These are phyloP conservation scores for Phalloptychus januarius DNA, from an alignment of 2,797 vertebrate species.

Conservation along the genomic window DNA sequence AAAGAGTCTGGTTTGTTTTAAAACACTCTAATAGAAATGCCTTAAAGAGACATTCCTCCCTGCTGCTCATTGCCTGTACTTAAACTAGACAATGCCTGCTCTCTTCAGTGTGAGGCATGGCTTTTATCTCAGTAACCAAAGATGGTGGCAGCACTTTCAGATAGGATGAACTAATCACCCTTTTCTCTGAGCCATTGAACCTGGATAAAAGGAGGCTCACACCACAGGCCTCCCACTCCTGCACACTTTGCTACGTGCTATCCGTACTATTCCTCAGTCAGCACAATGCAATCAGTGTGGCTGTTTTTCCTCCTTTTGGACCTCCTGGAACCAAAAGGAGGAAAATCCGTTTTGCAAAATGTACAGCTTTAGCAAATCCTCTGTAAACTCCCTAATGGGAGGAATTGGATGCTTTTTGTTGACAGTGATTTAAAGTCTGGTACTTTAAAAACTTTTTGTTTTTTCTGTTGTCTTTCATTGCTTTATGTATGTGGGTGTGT, in stretches of 20 bases:
- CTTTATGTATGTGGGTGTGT: constrained; percentile 28
- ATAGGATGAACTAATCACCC: constrained; percentile 76
- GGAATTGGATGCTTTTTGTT: constrained; percentile 68
- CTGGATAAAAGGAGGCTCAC: constrained; percentile 77
- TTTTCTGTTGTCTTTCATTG: constrained; percentile 17
- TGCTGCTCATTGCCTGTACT: constrained; percentile 53
- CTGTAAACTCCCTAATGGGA: constrained; percentile 40
- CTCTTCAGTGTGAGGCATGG: constrained; percentile 54
- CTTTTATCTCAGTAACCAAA: constrained; percentile 81
- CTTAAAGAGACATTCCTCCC: constrained; percentile 66
- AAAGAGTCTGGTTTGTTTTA: constrained; percentile 70
- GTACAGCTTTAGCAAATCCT: constrained; percentile 66
- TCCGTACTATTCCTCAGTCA: constrained; percentile 70
- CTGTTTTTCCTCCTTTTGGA: constrained; percentile 62
- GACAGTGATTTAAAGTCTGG: constrained; percentile 64
- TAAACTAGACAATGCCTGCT: constrained; percentile 62
- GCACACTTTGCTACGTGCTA: constrained; percentile 64
- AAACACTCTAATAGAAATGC: constrained; percentile 62
- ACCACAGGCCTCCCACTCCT: constrained; percentile 57
- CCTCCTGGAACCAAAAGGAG: constrained; percentile 45
- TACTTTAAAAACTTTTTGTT: constrained; percentile 36
- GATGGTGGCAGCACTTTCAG: constrained; percentile 71
- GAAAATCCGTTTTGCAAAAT: constrained; percentile 53
- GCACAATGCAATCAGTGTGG: constrained; percentile 58
- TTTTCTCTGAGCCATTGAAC: constrained; percentile 78